Conservation (phyloP, 2,113 vertebrate species). For the Odobenus rosmarus region DNA sequence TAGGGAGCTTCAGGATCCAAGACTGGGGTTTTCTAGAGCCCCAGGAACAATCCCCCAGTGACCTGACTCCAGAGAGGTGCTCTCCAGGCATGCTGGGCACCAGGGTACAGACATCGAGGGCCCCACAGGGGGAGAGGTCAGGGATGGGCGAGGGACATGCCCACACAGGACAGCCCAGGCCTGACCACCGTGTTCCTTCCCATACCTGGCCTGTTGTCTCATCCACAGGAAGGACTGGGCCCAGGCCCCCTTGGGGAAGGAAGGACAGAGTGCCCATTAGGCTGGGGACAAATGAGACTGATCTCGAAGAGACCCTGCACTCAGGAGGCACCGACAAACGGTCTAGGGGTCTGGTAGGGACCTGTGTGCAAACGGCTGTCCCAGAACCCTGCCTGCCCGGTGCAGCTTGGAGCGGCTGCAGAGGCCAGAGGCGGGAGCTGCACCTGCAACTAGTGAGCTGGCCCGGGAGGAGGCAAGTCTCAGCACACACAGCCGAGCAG, state of each 20-base stretch:
- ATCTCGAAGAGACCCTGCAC: background rate
- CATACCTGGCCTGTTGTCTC: background rate
- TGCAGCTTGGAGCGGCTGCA: background rate
- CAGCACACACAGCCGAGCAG: background rate
- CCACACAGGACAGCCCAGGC: background rate
- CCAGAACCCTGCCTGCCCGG: background rate
- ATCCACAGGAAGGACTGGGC: background rate
- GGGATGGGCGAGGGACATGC: no score
- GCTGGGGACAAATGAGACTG: background rate
- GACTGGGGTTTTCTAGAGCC: background rate
- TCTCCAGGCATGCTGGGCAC: background rate
- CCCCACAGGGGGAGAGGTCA: fast-evolving
- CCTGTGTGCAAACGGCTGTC: background rate
- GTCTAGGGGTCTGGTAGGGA: background rate
- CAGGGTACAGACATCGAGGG: fast-evolving
- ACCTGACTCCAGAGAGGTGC: background rate
- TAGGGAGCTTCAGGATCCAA: background rate
- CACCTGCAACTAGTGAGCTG: fast-evolving
- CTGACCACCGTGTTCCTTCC: fast-evolving
- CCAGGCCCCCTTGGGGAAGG: background rate
- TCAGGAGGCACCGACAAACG: background rate
- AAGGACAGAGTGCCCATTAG: background rate
- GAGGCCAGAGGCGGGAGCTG: background rate
- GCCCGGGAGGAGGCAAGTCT: fast-evolving
- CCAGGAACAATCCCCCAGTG: background rate